Percentiles rank a stretch among this genome's conserved stretches.
Evolutionary conservation across 2,797 vertebrate species (phyloP).

Genomic region (Galagoides demidoff): DNA sequence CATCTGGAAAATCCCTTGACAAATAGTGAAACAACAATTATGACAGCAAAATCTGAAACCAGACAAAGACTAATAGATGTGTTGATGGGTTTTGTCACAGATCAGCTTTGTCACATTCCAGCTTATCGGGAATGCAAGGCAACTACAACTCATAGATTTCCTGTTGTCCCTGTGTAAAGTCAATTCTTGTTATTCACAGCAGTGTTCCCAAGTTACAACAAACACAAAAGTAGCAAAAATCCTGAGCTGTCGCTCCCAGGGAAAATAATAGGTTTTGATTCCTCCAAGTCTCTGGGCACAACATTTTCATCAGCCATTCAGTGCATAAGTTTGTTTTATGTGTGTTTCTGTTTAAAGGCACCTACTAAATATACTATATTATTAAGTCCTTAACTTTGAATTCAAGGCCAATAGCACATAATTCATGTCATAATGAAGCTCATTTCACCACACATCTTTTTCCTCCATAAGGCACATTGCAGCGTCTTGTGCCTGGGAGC

Average conservation of each 20-base stretch:
- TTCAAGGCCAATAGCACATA: not conserved
- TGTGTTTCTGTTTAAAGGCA: not conserved
- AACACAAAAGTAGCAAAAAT: not conserved
- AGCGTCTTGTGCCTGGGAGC: not conserved
- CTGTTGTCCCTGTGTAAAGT: not conserved
- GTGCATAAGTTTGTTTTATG: not conserved
- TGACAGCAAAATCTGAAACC: not conserved
- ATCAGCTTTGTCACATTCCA: too few species aligned
- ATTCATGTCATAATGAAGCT: not conserved
- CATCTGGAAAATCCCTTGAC: not conserved
- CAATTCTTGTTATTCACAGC: conserved; percentile 22
- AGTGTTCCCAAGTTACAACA: not conserved
- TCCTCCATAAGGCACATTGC: not conserved
- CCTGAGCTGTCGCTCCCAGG: not conserved
- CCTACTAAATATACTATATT: not conserved
- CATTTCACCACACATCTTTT: not conserved
- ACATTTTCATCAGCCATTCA: not conserved
- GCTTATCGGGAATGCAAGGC: not conserved
- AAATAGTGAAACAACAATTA: not conserved
- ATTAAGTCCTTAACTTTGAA: not conserved
- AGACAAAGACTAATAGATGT: not conserved
- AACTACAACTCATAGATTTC: not conserved
- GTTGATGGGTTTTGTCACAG: not conserved
- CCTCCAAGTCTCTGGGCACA: not conserved
- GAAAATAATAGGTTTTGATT: not conserved